phyloP scores from a whole-genome alignment of 2,113 vertebrate genomes.

The Amazona vittata region DNA sequence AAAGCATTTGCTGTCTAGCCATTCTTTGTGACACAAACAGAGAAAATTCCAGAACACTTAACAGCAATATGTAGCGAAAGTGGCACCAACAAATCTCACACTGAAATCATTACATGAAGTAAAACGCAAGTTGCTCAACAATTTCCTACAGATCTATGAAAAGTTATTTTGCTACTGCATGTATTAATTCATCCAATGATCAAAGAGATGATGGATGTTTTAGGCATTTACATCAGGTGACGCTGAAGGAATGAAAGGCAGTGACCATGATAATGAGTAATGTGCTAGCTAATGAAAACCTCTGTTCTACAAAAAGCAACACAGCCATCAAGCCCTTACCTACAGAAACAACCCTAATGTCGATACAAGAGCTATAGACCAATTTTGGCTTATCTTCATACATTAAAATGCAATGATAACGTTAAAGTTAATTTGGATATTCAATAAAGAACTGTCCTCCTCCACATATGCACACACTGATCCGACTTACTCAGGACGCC shows the following conservation, averaged over 20 bases:
- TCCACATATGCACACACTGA: fast-evolving
- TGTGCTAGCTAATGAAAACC: neutral
- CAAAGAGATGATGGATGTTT: neutral
- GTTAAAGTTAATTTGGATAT: neutral
- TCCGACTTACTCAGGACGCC: fast-evolving
- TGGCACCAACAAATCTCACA: neutral
- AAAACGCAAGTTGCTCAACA: neutral
- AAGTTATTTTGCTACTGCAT: neutral
- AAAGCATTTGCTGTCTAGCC: neutral
- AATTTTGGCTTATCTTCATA: neutral
- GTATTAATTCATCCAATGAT: neutral
- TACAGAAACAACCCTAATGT: neutral
- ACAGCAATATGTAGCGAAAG: fast-evolving
- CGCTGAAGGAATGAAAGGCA: neutral
- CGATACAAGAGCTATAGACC: neutral
- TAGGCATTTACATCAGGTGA: neutral
- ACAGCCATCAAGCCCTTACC: neutral
- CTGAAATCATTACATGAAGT: neutral
- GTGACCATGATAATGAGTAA: neutral
- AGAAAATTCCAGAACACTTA: neutral
- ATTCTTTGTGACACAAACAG: neutral
- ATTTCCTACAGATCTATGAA: neutral
- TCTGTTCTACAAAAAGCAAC: neutral
- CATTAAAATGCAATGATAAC: neutral
- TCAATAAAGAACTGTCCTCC: neutral